phyloP scores from a whole-genome alignment of 2,113 vertebrate genomes.

The Chloebia gouldiae region DNA sequence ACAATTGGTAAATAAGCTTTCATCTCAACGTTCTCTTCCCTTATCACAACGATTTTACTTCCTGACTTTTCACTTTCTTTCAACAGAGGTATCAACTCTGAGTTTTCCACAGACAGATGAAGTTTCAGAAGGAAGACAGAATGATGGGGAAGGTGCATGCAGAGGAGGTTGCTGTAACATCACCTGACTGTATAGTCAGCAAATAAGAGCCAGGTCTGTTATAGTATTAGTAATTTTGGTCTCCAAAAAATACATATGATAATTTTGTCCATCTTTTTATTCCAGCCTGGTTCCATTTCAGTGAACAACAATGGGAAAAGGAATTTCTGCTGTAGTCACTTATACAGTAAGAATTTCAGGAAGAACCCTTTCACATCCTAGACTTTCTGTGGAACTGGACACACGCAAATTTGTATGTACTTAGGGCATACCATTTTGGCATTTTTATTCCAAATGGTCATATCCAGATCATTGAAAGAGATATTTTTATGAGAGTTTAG shows the following conservation, averaged over 20 bases:
- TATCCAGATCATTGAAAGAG: neutral
- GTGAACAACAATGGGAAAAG: accelerated
- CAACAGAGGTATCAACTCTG: neutral
- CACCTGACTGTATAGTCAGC: neutral
- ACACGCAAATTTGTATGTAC: neutral
- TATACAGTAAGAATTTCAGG: neutral
- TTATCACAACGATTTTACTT: neutral
- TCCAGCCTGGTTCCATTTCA: neutral
- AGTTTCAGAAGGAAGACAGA: neutral
- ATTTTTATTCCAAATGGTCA: neutral
- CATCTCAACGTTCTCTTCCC: neutral
- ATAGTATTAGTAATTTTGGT: neutral
- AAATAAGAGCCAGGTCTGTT: neutral
- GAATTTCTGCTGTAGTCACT: neutral
- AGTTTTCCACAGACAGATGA: neutral
- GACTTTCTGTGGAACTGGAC: neutral
- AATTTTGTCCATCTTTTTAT: neutral
- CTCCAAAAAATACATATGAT: neutral
- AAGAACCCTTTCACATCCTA: neutral
- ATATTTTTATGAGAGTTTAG: neutral
- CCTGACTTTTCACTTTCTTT: neutral
- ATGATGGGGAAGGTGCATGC: neutral
- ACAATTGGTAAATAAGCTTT: neutral
- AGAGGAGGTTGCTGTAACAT: neutral
- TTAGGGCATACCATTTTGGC: neutral